Evolutionary conservation across 2,113 vertebrate species (phyloP).

Genomic region (Lynx canadensis): DNA sequence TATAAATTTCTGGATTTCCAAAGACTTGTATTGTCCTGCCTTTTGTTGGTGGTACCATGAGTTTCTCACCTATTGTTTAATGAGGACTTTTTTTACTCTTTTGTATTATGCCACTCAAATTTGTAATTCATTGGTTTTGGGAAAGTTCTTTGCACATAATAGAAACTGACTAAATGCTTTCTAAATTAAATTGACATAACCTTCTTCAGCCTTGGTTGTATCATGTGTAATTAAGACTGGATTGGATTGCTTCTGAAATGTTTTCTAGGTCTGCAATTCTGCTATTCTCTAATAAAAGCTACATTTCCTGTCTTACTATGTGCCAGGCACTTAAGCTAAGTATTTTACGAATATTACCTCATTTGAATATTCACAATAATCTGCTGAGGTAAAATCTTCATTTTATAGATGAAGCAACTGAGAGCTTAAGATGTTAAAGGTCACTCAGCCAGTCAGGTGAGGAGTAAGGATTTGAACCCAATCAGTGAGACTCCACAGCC

Average conservation of each 20-base stretch:
- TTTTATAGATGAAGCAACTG: not conserved
- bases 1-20: not conserved
- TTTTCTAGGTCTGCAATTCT: not conserved
- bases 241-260: not conserved
- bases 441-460: not conserved
- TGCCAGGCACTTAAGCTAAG: not conserved
- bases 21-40: not conserved
- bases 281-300: not conserved
- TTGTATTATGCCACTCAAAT: not conserved
- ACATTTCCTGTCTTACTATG: not conserved
- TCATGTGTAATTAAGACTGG: not conserved
- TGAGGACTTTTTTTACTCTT: constrained; percentile 22
- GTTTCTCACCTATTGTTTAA: not conserved
- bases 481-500: not conserved
- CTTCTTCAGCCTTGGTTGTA: not conserved
- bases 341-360: not conserved
- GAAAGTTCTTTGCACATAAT: not conserved
- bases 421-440: not conserved
- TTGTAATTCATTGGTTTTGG: not conserved
- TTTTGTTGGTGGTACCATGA: not conserved
- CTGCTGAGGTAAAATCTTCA: not conserved
- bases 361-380: constrained; percentile 11
- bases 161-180: not conserved
- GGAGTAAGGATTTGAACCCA: not conserved
- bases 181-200: not conserved